A percentile compares a stretch with the other conserved stretches of the same genome.
Conservation (phyloP, 2,113 vertebrate species). For the Mormyrus lacerda region DNA sequence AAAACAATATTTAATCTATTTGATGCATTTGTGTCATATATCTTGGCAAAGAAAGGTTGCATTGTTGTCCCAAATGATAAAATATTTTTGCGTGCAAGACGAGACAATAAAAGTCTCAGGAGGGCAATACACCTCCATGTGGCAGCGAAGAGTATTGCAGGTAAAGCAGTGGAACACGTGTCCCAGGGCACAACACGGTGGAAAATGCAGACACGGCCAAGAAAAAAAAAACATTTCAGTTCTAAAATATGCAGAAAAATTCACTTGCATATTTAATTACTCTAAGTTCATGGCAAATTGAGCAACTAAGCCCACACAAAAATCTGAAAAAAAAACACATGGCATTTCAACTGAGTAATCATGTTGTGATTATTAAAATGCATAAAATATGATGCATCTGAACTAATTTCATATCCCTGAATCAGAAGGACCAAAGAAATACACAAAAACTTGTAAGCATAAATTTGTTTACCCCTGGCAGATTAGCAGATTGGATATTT, state of each 20-base stretch:
- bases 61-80: neutral
- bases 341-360: neutral
- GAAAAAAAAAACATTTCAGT: neutral
- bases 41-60: neutral
- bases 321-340: neutral
- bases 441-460: neutral
- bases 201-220: neutral
- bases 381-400: neutral
- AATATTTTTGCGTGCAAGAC: neutral
- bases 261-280: neutral
- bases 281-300: neutral
- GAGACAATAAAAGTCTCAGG: neutral
- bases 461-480: neutral
- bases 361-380: neutral
- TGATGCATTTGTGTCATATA: neutral
- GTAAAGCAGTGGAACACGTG: neutral
- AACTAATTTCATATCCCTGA: neutral
- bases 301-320: neutral
- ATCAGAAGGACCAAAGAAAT: neutral
- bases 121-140: slow-evolving; percentile 2
- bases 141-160: neutral
- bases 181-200: neutral
- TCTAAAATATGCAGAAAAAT: neutral
- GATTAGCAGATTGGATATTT: too few relatives aligned
- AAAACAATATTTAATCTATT: neutral